These are phyloP conservation scores for Hirtodrosophila confusa DNA, from an alignment of 2,888 invertebrate genomes.

Conservation along the genomic window DNA sequence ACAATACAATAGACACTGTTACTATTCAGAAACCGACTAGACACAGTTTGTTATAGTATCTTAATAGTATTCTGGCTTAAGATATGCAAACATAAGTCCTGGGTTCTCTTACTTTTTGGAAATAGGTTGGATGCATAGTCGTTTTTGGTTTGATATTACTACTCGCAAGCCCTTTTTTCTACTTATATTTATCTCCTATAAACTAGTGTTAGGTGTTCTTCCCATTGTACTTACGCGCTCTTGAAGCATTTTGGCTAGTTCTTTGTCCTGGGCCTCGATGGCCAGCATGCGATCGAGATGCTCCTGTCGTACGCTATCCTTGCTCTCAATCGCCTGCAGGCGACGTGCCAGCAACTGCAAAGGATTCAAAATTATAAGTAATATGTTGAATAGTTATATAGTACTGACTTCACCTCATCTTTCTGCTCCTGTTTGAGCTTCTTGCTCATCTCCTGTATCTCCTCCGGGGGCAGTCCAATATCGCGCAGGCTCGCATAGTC, in stretches of 20 bases:
- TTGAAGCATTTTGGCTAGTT: slow-evolving; percentile 90
- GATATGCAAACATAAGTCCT: too few relatives aligned
- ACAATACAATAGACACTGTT: too few relatives aligned
- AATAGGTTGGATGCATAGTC: too few relatives aligned
- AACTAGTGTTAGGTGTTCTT: neutral
- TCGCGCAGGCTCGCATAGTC: slow-evolving; percentile 83
- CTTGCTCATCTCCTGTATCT: slow-evolving; percentile 86
- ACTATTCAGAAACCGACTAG: too few relatives aligned
- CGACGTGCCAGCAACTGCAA: slow-evolving; percentile 89
- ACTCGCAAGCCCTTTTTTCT: too few relatives aligned
- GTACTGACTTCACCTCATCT: slow-evolving; percentile 86
- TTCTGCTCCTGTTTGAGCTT: slow-evolving; percentile 88
- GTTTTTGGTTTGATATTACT: too few relatives aligned
- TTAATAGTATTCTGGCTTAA: too few relatives aligned
- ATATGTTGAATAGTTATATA: neutral
- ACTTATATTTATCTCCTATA: too few relatives aligned
- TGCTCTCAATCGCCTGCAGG: slow-evolving; percentile 90
- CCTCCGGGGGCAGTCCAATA: slow-evolving; percentile 85
- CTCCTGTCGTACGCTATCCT: slow-evolving; percentile 86
- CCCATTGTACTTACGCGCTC: slow-evolving; percentile 84
- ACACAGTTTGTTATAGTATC: too few relatives aligned
- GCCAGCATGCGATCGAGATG: slow-evolving; percentile 87
- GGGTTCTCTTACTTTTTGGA: too few relatives aligned
- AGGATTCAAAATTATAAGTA: neutral
- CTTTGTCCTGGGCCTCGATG: slow-evolving; percentile 92